Evolutionary conservation across 2,888 invertebrate species (phyloP).

Genomic region (Lydus trimaculatus): DNA sequence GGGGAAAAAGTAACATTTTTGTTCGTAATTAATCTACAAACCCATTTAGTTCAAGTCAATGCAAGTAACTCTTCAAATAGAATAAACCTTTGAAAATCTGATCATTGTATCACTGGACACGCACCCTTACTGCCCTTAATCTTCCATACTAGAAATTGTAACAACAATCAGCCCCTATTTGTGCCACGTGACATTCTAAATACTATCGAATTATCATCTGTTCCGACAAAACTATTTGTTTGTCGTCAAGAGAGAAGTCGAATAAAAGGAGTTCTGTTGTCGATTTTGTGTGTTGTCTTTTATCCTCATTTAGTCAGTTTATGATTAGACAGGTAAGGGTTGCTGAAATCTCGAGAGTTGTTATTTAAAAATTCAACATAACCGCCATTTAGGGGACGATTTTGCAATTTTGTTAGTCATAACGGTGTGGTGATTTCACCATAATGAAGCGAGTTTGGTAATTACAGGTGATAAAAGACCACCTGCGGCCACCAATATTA

Average conservation of each 20-base stretch:
- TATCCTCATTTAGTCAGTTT: background rate
- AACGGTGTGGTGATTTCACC: conserved; percentile 29
- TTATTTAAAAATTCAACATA: background rate
- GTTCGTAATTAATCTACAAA: background rate
- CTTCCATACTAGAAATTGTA: conserved; percentile 12
- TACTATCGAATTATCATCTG: conserved; percentile 43
- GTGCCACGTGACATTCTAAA: conserved; percentile 42
- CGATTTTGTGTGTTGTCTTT: background rate
- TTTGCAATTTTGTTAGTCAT: conserved; percentile 10
- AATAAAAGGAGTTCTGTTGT: background rate
- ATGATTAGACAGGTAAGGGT: background rate
- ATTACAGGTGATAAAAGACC: conserved; percentile 40
- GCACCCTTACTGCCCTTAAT: conserved; percentile 16
- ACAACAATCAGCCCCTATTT: conserved; percentile 21
- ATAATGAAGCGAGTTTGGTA: conserved; percentile 36
- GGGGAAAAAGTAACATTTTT: background rate
- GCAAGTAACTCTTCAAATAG: background rate
- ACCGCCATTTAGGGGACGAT: background rate
- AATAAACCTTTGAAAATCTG: conserved; percentile 20
- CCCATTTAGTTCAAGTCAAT: background rate
- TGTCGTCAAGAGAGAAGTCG: conserved; percentile 11
- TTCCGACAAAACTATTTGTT: conserved; percentile 21
- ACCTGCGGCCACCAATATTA: conserved; percentile 32
- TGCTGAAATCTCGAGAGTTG: background rate
- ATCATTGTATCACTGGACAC: conserved; percentile 20